Base-by-base conservation (phyloP, 1,140 invertebrate species). In the Drosophila ficusphila region DNA sequence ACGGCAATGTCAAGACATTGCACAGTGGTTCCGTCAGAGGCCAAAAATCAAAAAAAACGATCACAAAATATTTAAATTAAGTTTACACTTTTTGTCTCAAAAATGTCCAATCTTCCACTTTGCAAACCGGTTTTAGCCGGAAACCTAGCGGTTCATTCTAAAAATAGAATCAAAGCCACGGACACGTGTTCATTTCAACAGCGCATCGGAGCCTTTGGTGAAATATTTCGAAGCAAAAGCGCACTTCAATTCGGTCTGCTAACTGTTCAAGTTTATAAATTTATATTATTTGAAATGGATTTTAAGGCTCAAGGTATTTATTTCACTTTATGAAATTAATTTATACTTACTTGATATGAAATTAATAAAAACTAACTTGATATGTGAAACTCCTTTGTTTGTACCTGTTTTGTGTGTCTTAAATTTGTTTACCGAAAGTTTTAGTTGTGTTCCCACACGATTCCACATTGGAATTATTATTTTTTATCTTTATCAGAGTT, bases 401-500 rank as follows among this genome's bases (percentile, higher is more conserved):
- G 23, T 46, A 16, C 23, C 23, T 47, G n/a, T n/a, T n/a, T n/a
- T n/a, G n/a, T n/a, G n/a, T n/a, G n/a, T n/a, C n/a, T n/a, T n/a
- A n/a, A n/a, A n/a, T n/a, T n/a, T n/a, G n/a, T n/a, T n/a, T n/a
- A n/a, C n/a, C n/a, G n/a, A n/a, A n/a, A n/a, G n/a, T n/a, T n/a
- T n/a, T n/a, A n/a, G n/a, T n/a, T n/a, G n/a, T n/a, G n/a, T n/a
- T n/a, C n/a, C n/a, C n/a, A n/a, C n/a, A n/a, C n/a, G n/a, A n/a
- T n/a, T n/a, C n/a, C n/a, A n/a, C n/a, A n/a, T n/a, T n/a, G n/a
- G n/a, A n/a, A n/a, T n/a, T n/a, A n/a, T n/a, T n/a, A 36, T 52
- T 23, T 52, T 52, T 38, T 34, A 25, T 51, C 18, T 52, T 38
- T 34, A 51, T 51, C 33, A 29, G 11, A 54, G 52, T 42, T 42